Evolutionary conservation across 2,888 invertebrate genomes (phyloP).

Genomic region (Tridacna gigas): DNA sequence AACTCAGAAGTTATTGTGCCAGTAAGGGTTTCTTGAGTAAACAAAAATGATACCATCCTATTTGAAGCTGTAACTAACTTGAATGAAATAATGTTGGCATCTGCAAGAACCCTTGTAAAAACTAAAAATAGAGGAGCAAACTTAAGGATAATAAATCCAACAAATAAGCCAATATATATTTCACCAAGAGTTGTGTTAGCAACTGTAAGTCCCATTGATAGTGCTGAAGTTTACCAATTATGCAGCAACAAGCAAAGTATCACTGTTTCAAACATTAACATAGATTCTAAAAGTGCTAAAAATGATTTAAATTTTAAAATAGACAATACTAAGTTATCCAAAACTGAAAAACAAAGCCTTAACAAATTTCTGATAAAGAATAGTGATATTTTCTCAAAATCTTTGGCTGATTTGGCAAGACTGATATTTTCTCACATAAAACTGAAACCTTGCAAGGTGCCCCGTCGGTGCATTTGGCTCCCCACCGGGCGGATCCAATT

Average conservation of each 20-base stretch:
- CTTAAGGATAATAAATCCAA: no score
- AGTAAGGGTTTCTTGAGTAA: neutral
- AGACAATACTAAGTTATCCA: neutral
- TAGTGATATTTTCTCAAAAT: neutral
- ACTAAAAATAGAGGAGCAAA: no score
- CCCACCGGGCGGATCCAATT: conserved; percentile 42
- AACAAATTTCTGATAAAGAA: neutral
- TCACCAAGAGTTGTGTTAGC: no score
- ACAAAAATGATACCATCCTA: neutral
- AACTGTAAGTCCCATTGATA: no score
- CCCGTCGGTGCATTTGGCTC: conserved; percentile 30
- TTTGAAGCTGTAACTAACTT: no score
- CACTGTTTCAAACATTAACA: no score
- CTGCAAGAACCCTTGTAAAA: no score
- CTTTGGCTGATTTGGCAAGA: no score
- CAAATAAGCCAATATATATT: no score
- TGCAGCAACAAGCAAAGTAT: neutral
- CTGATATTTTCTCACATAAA: conserved; percentile 40
- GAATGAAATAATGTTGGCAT: no score
- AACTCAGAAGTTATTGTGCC: no score
- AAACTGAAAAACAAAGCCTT: neutral
- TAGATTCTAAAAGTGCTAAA: neutral
- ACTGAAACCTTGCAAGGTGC: conserved; percentile 59
- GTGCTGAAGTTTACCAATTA: no score
- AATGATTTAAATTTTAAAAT: neutral